Percentiles rank a stretch among this genome's conserved stretches.
These are phyloP conservation scores for Conomelus anceps DNA, from an alignment of 2,888 invertebrate genomes.

Conservation along the genomic window DNA sequence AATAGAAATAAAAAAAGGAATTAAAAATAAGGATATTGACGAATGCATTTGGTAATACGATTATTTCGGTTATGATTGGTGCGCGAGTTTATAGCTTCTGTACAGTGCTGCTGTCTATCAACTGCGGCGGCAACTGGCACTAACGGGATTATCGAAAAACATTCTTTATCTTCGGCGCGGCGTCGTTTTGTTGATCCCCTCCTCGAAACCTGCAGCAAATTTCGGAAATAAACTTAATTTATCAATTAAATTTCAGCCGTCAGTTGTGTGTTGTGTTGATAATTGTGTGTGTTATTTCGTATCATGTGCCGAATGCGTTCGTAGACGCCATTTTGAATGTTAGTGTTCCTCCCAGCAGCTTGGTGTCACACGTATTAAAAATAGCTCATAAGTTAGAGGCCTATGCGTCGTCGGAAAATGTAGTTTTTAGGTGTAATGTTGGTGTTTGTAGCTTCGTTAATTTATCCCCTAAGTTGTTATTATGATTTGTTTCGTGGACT, in stretches of 20 bases:
- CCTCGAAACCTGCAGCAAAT: not conserved
- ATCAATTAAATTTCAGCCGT: not conserved
- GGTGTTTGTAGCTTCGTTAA: not conserved
- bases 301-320: not conserved
- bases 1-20: not conserved
- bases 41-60: not conserved
- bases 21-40: not conserved
- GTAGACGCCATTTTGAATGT: conserved; percentile 27
- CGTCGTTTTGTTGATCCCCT: not conserved
- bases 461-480: not conserved
- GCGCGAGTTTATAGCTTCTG: not conserved
- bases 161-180: not conserved
- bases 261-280: not conserved
- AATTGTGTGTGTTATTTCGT: not conserved
- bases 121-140: not conserved
- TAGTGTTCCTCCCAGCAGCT: conserved; percentile 22
- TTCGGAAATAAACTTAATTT: not conserved
- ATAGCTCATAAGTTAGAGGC: conserved; percentile 9
- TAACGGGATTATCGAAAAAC: not conserved
- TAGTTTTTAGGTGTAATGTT: conserved; percentile 15
- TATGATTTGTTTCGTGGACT: not conserved
- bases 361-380: conserved; percentile 24
- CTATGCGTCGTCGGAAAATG: conserved; percentile 7
- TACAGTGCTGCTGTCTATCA: not conserved
- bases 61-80: not conserved